phyloP scores from a whole-genome alignment of 2,113 vertebrate genomes.

The Bubalus kerabau region DNA sequence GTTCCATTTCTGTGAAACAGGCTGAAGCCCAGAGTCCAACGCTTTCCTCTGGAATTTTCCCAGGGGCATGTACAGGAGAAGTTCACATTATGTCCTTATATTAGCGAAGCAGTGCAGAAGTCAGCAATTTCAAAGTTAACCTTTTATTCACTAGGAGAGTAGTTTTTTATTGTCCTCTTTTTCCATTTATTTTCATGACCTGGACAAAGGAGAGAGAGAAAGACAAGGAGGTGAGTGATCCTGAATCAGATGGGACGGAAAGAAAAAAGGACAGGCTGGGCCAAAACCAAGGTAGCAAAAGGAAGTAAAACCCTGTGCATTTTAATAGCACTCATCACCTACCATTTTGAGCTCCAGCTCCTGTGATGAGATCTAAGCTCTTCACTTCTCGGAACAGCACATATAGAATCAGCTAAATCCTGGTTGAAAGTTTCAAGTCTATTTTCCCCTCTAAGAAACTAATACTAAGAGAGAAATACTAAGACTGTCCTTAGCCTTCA shows the following conservation, averaged over 20 bases:
- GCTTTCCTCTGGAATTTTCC: neutral
- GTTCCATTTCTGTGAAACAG: slow-evolving; percentile 21
- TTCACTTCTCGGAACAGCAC: neutral
- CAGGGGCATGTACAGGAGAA: neutral
- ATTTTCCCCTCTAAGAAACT: neutral
- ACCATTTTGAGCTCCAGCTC: neutral
- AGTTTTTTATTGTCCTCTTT: neutral
- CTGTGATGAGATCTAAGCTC: neutral
- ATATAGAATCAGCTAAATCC: neutral
- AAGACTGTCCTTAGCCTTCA: neutral
- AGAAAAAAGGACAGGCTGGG: neutral
- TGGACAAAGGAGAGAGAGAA: neutral
- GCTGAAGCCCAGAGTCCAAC: neutral
- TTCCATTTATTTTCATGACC: neutral
- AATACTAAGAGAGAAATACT: neutral
- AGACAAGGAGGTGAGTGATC: neutral
- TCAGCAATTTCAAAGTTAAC: slow-evolving; percentile 22
- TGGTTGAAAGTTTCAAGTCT: neutral
- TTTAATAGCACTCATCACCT: neutral
- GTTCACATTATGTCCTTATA: neutral
- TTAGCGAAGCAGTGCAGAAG: neutral
- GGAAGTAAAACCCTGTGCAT: neutral
- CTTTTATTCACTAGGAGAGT: neutral
- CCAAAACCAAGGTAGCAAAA: neutral
- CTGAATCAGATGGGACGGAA: neutral